phyloP scores from a whole-genome alignment of 1,140 invertebrate species.

The Megathymus violae region DNA sequence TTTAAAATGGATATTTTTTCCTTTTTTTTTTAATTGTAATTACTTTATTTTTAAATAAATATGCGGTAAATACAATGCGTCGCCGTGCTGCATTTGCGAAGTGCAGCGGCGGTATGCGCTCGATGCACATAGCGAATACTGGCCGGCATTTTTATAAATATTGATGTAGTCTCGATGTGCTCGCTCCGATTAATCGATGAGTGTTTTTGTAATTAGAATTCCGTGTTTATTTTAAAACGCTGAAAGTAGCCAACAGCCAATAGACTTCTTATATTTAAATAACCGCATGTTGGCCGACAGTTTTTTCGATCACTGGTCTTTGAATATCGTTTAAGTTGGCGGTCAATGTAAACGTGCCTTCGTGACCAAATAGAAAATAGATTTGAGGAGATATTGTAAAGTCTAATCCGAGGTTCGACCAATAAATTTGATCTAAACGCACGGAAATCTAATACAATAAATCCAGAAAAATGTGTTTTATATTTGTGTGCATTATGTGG shows the following conservation, averaged over 20 bases:
- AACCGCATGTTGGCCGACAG: neutral
- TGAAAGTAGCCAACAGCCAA: neutral
- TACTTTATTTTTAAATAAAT: slow-evolving; percentile 8
- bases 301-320: neutral
- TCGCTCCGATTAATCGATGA: slow-evolving; percentile 69
- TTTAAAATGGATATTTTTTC: slow-evolving; percentile 23
- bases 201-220: slow-evolving; percentile 60
- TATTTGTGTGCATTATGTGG: no score
- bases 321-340: neutral
- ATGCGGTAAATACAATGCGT: slow-evolving; percentile 32
- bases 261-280: slow-evolving; percentile 15
- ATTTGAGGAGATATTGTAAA: neutral
- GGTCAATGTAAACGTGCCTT: slow-evolving; percentile 8
- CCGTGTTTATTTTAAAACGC: slow-evolving; percentile 33
- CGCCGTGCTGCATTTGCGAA: slow-evolving; percentile 57
- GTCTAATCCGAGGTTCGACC: neutral
- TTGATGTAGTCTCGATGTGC: slow-evolving; percentile 67
- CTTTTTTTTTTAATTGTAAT: slow-evolving; percentile 17
- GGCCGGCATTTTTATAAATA: slow-evolving; percentile 65
- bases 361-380: slow-evolving; percentile 12
- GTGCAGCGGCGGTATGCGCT: slow-evolving; percentile 63
- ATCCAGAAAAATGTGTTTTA: no score
- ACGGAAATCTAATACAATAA: neutral
- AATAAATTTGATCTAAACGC: neutral
- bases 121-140: slow-evolving; percentile 40